These are phyloP conservation scores for Carollia perspicillata DNA, from an alignment of 2,113 vertebrate species.

Conservation along the genomic window DNA sequence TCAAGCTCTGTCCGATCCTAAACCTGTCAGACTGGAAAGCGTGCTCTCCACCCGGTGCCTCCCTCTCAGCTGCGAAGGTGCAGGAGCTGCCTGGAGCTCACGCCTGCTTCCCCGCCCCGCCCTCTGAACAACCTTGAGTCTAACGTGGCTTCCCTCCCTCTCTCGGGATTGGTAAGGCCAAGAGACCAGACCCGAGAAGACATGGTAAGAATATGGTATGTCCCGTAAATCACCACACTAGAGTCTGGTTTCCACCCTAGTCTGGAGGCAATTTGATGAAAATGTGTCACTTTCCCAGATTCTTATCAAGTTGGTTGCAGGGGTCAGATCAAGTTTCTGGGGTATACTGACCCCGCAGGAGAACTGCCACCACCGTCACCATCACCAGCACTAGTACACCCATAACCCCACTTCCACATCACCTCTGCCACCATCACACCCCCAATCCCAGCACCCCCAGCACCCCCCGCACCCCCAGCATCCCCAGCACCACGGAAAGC, in stretches of 20 bases:
- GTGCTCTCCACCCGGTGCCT: not conserved
- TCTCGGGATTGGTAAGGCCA: not conserved
- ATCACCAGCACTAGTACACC: not conserved
- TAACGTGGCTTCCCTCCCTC: not conserved
- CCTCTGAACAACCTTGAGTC: not conserved
- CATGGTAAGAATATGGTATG: not conserved
- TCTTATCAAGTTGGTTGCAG: not conserved
- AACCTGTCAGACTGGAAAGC: not conserved
- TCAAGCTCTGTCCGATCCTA: not conserved
- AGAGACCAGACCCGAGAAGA: not conserved
- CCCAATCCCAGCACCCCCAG: no score
- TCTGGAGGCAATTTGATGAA: not conserved
- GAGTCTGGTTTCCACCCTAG: not conserved
- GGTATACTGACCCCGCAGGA: not conserved
- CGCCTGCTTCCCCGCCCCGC: rapidly evolving
- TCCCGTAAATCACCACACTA: not conserved
- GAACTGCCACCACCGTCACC: not conserved
- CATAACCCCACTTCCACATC: no score
- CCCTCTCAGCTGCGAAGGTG: rapidly evolving
- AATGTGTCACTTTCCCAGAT: not conserved
- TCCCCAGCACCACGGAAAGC: not conserved
- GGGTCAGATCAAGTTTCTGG: not conserved
- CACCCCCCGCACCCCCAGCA: no score
- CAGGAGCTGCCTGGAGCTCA: not conserved
- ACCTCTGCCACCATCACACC: not conserved